A percentile compares a stretch with the other conserved stretches of the same genome.
Evolutionary conservation across 2,113 vertebrate genomes (phyloP).

Genomic region (Rissa tridactyla): DNA sequence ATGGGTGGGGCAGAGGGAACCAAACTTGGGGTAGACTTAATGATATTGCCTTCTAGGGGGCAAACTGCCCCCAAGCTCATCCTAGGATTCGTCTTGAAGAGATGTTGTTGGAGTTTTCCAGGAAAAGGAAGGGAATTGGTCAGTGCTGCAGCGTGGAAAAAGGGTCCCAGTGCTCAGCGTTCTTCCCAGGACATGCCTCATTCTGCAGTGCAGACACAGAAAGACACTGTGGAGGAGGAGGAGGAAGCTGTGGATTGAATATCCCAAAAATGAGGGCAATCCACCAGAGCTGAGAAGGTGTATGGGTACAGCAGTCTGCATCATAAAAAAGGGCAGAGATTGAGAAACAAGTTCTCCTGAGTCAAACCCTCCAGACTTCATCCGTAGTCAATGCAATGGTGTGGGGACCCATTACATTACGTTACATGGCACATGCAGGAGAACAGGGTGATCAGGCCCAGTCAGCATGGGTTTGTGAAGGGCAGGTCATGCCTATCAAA

Average conservation of each 20-base stretch:
- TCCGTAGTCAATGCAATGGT: not conserved
- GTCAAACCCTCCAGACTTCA: not conserved
- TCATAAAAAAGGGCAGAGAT: not conserved
- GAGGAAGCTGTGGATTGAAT: not conserved
- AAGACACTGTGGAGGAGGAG: not conserved
- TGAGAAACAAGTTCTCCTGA: not conserved
- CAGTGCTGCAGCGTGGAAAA: not conserved
- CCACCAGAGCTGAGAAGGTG: not conserved
- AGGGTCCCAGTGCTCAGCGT: fast-evolving
- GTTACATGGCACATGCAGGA: no score
- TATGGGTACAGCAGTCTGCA: not conserved
- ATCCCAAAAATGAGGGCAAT: not conserved
- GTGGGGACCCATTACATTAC: not conserved
- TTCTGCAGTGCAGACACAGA: not conserved
- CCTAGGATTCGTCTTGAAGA: not conserved
- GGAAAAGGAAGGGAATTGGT: not conserved
- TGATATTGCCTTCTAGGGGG: not conserved
- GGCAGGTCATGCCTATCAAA: no score
- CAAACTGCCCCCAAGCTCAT: not conserved
- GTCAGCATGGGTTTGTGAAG: no score
- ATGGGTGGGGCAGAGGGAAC: not conserved
- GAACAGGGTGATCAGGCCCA: no score
- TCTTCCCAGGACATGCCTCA: fast-evolving
- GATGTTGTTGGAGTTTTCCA: not conserved
- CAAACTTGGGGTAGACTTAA: not conserved